These are phyloP conservation scores for Acleris emargana DNA, from an alignment of 2,888 invertebrate species.

Conservation along the genomic window DNA sequence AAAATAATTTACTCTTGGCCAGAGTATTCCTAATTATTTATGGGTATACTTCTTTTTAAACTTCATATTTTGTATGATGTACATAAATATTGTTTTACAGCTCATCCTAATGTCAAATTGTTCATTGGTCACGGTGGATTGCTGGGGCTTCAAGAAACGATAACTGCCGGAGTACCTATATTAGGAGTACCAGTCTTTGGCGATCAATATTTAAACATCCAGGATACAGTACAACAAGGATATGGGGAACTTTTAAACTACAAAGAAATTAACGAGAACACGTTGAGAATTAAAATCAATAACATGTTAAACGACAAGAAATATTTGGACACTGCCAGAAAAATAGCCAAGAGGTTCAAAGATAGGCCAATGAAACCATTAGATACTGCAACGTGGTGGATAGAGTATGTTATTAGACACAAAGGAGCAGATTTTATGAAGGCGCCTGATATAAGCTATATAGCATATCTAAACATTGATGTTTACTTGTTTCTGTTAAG, in stretches of 20 bases:
- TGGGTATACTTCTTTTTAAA: too few species aligned
- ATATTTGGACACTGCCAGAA: slow-evolving; percentile 40
- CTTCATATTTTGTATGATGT: background rate
- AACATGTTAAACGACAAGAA: slow-evolving; percentile 57
- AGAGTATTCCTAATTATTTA: too few species aligned
- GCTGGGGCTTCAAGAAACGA: slow-evolving; percentile 69
- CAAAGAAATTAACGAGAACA: slow-evolving; percentile 53
- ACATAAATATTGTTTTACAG: slow-evolving; percentile 37
- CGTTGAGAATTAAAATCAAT: slow-evolving; percentile 57
- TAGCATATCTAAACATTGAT: slow-evolving; percentile 73
- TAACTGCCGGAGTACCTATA: slow-evolving; percentile 67
- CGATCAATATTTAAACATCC: slow-evolving; percentile 69
- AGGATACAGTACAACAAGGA: slow-evolving; percentile 59
- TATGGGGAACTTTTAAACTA: slow-evolving; percentile 62
- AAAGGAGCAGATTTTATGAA: slow-evolving; percentile 44
- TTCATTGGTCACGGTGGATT: slow-evolving; percentile 74
- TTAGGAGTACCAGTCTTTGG: slow-evolving; percentile 70
- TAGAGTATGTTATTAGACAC: slow-evolving; percentile 46
- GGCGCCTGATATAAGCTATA: slow-evolving; percentile 58
- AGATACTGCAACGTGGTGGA: slow-evolving; percentile 44
- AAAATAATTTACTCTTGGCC: too few species aligned
- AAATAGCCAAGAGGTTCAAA: slow-evolving; percentile 40
- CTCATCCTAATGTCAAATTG: slow-evolving; percentile 66
- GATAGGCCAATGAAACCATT: slow-evolving; percentile 43
- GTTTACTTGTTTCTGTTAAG: slow-evolving; percentile 69